These are phyloP conservation scores for Eupithecia vulgata DNA, from an alignment of 2,888 invertebrate genomes.

Conservation along the genomic window DNA sequence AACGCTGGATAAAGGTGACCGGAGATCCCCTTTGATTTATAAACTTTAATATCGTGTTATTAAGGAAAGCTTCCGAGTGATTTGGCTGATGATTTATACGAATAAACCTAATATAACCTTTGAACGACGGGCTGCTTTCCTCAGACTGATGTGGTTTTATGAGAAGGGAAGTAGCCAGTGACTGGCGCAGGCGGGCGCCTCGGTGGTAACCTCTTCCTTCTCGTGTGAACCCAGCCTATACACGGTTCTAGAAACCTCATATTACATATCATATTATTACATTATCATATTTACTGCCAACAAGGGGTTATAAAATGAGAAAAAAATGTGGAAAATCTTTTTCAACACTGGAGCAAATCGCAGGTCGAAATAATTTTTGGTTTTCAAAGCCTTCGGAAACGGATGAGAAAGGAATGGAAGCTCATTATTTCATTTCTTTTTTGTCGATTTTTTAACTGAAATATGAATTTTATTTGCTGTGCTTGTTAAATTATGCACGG, in stretches of 20 bases:
- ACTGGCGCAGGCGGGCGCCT: not conserved
- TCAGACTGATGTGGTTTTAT: not conserved
- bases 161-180: not conserved
- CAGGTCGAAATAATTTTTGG: not conserved
- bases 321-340: not conserved
- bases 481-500: too few species aligned
- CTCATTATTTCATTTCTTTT: too few species aligned
- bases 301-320: not conserved
- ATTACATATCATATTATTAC: too few species aligned
- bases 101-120: conserved; percentile 28
- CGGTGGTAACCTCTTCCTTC: too few species aligned
- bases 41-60: conserved; percentile 45
- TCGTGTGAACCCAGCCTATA: not conserved
- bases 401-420: not conserved
- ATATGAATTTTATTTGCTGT: too few species aligned
- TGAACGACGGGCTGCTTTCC: conserved; percentile 17
- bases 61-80: conserved; percentile 38
- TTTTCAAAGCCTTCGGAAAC: not conserved
- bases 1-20: conserved; percentile 46
- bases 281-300: not conserved
- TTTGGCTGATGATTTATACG: conserved; percentile 26
- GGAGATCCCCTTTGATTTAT: conserved; percentile 44
- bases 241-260: not conserved
- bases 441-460: too few species aligned
- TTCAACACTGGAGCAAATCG: not conserved